A percentile compares a stretch with the other conserved stretches of the same genome.
Evolutionary conservation across 2,888 invertebrate species (phyloP).

Genomic region (Plemyria rubiginata): DNA sequence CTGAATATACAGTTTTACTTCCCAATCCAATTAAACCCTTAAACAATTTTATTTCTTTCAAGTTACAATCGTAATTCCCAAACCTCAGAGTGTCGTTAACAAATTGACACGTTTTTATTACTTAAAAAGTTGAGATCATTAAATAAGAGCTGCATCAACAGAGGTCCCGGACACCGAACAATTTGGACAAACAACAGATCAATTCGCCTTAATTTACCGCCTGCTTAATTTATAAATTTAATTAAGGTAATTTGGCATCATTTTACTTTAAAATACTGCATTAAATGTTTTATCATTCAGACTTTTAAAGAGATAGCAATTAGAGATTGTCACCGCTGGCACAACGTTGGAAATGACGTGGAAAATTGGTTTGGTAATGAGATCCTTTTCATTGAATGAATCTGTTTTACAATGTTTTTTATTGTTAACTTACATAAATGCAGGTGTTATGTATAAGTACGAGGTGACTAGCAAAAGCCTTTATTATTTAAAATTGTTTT

Average conservation of each 20-base stretch:
- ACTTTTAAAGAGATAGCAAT: conserved; percentile 46
- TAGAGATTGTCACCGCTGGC: conserved; percentile 52
- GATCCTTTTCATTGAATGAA: conserved; percentile 9
- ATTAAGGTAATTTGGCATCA: conserved; percentile 60
- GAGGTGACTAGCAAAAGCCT: not conserved
- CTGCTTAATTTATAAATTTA: conserved; percentile 67
- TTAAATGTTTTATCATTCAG: conserved; percentile 40
- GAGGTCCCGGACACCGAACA: conserved; percentile 40
- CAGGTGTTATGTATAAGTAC: conserved; percentile 17
- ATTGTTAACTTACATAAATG: conserved; percentile 5
- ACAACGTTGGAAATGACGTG: conserved; percentile 20
- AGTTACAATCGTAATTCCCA: conserved; percentile 51
- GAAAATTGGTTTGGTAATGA: conserved; percentile 23
- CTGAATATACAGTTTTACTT: conserved; percentile 30
- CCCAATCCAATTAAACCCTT: conserved; percentile 51
- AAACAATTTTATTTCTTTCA: conserved; percentile 45
- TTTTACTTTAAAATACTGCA: conserved; percentile 33
- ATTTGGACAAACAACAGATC: conserved; percentile 63
- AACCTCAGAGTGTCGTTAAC: conserved; percentile 56
- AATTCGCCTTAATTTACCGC: conserved; percentile 65
- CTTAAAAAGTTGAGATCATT: conserved; percentile 56
- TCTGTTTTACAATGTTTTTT: conserved; percentile 20
- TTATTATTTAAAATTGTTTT: too few relatives aligned
- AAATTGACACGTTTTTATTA: conserved; percentile 68
- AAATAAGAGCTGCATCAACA: conserved; percentile 62